Conservation (phyloP, 2,113 vertebrate species). For the Ailuropoda melanoleuca region DNA sequence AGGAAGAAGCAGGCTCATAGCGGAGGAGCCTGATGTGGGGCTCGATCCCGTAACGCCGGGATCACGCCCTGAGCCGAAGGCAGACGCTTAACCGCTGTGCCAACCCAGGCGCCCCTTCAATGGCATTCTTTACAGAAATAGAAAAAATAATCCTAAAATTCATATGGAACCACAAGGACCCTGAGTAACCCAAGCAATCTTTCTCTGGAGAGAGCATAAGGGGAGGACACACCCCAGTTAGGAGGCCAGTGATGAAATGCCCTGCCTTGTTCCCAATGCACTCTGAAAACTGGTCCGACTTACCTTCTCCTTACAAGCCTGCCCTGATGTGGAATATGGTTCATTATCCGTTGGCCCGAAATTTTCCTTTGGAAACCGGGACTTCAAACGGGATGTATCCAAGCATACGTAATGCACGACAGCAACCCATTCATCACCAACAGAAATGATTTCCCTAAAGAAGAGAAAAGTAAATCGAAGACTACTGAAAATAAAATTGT, state of each 20-base stretch:
- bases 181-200: background rate
- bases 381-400: background rate
- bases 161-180: background rate
- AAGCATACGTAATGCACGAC: background rate
- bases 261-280: too few species aligned
- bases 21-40: too few species aligned
- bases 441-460: background rate
- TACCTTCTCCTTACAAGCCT: background rate
- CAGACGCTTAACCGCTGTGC: too few species aligned
- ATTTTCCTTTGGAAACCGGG: background rate
- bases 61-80: too few species aligned
- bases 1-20: too few species aligned
- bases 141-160: background rate
- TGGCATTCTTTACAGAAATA: background rate
- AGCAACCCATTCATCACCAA: background rate
- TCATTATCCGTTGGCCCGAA: background rate
- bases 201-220: background rate
- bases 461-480: background rate
- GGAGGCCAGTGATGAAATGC: background rate
- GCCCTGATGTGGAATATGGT: background rate
- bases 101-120: too few species aligned
- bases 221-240: background rate
- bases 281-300: background rate
- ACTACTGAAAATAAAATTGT: background rate
- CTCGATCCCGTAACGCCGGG: too few species aligned